phyloP scores from a whole-genome alignment of 2,888 invertebrate genomes.

The Amiota minor region DNA sequence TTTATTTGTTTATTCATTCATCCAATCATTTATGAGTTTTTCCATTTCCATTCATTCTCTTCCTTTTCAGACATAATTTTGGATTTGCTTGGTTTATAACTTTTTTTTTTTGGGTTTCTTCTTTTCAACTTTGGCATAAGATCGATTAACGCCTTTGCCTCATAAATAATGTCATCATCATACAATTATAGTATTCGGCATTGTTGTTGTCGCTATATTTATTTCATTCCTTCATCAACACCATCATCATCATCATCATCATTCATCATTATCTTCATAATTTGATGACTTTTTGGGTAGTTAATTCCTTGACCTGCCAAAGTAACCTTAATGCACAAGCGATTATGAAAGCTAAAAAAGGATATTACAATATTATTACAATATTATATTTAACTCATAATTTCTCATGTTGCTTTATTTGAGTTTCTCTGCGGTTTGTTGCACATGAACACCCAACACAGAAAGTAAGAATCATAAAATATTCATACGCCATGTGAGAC shows the following conservation, averaged over 20 bases:
- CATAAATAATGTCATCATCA: slow-evolving; percentile 33
- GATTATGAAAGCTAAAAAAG: slow-evolving; percentile 9
- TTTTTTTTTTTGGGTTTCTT: too few species aligned
- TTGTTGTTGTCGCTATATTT: too few species aligned
- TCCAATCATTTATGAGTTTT: too few species aligned
- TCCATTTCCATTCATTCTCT: too few species aligned
- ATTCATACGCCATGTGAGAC: slow-evolving; percentile 17
- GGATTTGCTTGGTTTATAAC: too few species aligned
- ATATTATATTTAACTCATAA: neutral
- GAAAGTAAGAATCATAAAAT: slow-evolving; percentile 39
- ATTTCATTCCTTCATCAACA: neutral
- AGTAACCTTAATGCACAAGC: slow-evolving; percentile 7
- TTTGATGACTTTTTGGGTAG: slow-evolving; percentile 30
- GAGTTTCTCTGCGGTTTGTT: neutral
- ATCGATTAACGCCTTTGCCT: slow-evolving; percentile 21
- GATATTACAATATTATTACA: neutral
- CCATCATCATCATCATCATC: neutral
- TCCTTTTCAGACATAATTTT: too few species aligned
- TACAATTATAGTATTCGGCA: too few species aligned
- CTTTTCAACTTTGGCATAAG: neutral
- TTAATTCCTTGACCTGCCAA: slow-evolving; percentile 6
- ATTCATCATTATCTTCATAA: slow-evolving; percentile 30
- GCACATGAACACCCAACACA: neutral
- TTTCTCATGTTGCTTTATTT: neutral
- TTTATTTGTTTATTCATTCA: too few species aligned